These are phyloP conservation scores for Theonella swinhoei DNA, from an alignment of 37 sponge, comb jelly and placozoan species.

Conservation along the genomic window DNA sequence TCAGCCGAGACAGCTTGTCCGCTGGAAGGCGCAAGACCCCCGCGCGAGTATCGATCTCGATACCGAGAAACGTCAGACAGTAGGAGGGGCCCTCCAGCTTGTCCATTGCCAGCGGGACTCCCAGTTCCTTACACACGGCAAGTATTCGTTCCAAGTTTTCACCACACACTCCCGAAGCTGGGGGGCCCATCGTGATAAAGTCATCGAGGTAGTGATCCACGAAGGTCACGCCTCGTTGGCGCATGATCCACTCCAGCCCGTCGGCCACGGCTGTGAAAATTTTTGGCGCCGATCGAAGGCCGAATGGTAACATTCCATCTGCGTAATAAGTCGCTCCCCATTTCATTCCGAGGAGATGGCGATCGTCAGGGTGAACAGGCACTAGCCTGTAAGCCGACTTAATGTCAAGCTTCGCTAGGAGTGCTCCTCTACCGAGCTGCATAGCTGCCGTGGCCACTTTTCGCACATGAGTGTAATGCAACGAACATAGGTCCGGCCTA, in stretches of 20 bases:
- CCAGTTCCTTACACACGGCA: background rate
- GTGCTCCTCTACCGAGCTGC: slow-evolving; percentile 2
- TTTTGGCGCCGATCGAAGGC: slow-evolving; percentile 26
- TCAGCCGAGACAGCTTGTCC: background rate
- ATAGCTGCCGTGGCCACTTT: slow-evolving; percentile 10
- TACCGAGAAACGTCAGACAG: background rate
- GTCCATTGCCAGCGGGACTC: background rate
- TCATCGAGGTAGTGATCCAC: background rate
- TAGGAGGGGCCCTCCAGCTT: background rate
- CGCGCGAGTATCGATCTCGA: background rate
- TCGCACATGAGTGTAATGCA: slow-evolving; percentile 19
- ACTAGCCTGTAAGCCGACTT: slow-evolving; percentile 5
- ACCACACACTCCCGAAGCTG: background rate
- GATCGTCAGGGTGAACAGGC: slow-evolving; percentile 12
- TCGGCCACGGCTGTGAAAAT: slow-evolving; percentile 42
- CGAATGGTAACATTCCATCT: slow-evolving; percentile 17
- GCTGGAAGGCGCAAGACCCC: background rate
- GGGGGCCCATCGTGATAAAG: background rate
- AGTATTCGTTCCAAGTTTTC: background rate
- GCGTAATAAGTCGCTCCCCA: background rate
- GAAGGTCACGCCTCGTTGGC: background rate
- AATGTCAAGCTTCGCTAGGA: slow-evolving; percentile 18
- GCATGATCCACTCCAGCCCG: slow-evolving; percentile 13
- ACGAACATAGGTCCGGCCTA: slow-evolving; percentile 2
- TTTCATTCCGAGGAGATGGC: background rate